Base-by-base conservation (phyloP, 2,888 invertebrate genomes). In the Diarsia mendica region DNA sequence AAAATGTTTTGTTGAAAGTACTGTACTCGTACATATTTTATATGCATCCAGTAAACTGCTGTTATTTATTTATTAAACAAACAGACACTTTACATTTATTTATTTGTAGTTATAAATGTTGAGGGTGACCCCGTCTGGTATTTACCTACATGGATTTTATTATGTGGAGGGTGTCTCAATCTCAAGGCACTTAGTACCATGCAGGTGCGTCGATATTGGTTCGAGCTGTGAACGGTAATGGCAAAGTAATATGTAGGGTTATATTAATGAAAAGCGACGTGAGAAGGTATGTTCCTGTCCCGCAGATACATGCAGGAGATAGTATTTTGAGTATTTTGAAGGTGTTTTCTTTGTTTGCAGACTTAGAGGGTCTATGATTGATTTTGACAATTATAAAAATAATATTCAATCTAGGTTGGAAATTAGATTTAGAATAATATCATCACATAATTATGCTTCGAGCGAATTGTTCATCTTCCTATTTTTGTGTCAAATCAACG, bases 401-500 rank as follows among this genome's bases (percentile, higher is more conserved):
- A 28, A n/a, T 44, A 46, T 0, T 3, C 15, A 33, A 23, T 63
- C 4, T 18, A 46, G 33, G 13, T 51, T 10, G 46, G 5, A 33
- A 18, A 51, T 55, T 23, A 28, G 20, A 23, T 48, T 66, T 53
- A 39, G 28, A 28, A 28, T 28, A 28, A 28, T 28, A 28, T 28
- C 28, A 28, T 28, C 28, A 28, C 28, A 28, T 28, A 28, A 28
- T 28, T 28, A 28, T 28, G 28, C 2, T 28, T 28, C 28, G 28
- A 28, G 28, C 28, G 2, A 28, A 28, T 28, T 73, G 75, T 79
- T 82, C 72, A 80, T 78, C 73, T 85, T 87, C 75, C 77, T 80
- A 84, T 76, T 89, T 91, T 89, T 87, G 89, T 84, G 86, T 88
- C 81, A 80, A 84, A 88, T 87, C 68, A 77, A 70, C 58, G 72